Conservation (phyloP, 2,888 invertebrate genomes). For the Eilema caniola region DNA sequence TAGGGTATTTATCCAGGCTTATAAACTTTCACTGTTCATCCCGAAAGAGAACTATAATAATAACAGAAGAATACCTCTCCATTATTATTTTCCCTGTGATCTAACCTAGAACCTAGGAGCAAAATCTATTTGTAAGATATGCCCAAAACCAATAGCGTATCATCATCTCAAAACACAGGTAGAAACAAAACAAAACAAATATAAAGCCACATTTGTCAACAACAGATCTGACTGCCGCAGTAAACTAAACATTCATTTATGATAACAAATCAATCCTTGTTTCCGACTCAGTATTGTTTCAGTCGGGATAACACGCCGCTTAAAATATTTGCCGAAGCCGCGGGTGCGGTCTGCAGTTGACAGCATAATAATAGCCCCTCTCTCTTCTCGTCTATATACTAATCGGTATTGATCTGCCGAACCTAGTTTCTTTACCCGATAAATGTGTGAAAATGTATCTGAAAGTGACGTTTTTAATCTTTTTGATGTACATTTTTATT, state of each 20-base stretch:
- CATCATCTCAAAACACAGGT: neutral
- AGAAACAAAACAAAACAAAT: constrained; percentile 6
- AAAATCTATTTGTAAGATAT: neutral
- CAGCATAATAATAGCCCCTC: constrained; percentile 62
- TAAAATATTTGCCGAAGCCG: constrained; percentile 51
- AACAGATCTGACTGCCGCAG: constrained; percentile 25
- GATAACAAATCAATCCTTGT: constrained; percentile 43
- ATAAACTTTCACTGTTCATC: no score
- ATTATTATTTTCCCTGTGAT: no score
- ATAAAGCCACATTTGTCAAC: constrained; percentile 19
- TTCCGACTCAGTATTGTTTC: constrained; percentile 47
- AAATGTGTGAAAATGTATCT: constrained; percentile 12
- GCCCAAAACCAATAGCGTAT: neutral
- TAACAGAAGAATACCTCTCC: no score
- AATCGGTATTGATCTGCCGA: constrained; percentile 54
- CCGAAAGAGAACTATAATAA: no score
- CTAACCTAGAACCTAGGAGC: no score
- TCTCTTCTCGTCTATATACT: constrained; percentile 45
- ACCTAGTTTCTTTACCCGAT: constrained; percentile 35
- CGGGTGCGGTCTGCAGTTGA: constrained; percentile 54
- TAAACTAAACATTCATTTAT: constrained; percentile 46
- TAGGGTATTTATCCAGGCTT: no score
- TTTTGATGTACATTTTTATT: constrained; percentile 7
- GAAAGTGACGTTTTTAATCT: constrained; percentile 10
- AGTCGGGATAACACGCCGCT: constrained; percentile 46